Evolutionary conservation across 2,888 invertebrate genomes (phyloP), one percentile per base, ranked within the genome.

Genomic region (Drosophila lutescens): DNA sequence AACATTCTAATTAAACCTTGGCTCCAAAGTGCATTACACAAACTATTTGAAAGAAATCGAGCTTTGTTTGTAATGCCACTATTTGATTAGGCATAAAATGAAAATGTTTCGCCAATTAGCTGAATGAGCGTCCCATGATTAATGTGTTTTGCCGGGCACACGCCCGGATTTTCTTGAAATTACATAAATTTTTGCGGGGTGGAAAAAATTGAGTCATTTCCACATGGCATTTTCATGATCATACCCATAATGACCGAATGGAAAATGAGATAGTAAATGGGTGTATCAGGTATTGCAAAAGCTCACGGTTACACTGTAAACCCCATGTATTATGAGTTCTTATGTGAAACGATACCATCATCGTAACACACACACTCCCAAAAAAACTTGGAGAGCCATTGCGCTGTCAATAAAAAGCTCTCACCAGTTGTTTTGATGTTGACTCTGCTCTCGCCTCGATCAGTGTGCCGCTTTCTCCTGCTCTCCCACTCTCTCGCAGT

Each of bases 1-100:
- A 58, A 55, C 65, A 38, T 58, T 82, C 82, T 74, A 76, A 79
- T 76, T 69, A 41, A 76, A 63, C 82, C 78, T 70, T 76, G 76
- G 53, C 56, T 54, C 44, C 32, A 4, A 68, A 57, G 38, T 71
- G 71, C 53, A 57, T 50, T 62, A 56, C 32, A 51, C 49, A 70
- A 36, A 13, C 26, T 3, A 17, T 12, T 17, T 51, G 2, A n/a
- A 26, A 23, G 13, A 15, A 62, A 36, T 50, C 43, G 32, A 58
- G 32, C 57, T 36, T 55, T 47, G 23, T 23, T 44, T 23, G 43
- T 13, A 23, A 44, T 23, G 20, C 12, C 57, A 51, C 41, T 36
- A 53, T 67, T 49, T 47, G 57, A 68, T 63, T 68, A 46, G 49
- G 36, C 60, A 41, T 46, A 15, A 46, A 49, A 46, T 57, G 17